A percentile compares a stretch with the other conserved stretches of the same genome.
phyloP scores from a whole-genome alignment of 2,797 vertebrate species.

The Champsocephalus esox region DNA sequence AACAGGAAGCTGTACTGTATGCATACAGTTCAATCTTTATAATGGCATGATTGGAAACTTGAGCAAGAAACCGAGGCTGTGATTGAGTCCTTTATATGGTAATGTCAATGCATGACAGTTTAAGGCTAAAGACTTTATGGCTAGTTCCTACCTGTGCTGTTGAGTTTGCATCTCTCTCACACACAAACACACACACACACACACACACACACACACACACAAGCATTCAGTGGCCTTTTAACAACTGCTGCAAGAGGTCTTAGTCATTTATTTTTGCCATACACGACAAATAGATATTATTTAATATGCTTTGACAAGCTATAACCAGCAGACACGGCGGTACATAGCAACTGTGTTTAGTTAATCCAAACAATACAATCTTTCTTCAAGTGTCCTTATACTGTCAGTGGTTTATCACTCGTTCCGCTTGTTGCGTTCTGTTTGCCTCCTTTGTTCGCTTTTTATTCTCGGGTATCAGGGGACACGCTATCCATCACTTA shows the following conservation, averaged over 20 bases:
- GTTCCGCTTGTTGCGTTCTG: constrained; percentile 56
- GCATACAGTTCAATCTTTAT: constrained; percentile 59
- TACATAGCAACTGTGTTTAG: constrained; percentile 77
- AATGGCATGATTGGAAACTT: constrained; percentile 63
- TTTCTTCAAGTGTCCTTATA: constrained; percentile 89
- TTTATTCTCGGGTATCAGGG: constrained; percentile 59
- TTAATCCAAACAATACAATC: constrained; percentile 82
- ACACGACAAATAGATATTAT: constrained; percentile 63
- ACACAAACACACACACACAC: constrained; percentile 18
- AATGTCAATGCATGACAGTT: constrained; percentile 70
- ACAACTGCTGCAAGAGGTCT: constrained; percentile 80
- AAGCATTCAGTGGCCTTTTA: constrained; percentile 82
- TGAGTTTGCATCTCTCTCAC: constrained; percentile 65
- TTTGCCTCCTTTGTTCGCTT: constrained; percentile 54
- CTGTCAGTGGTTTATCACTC: constrained; percentile 64
- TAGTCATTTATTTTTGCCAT: constrained; percentile 78
- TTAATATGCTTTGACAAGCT: constrained; percentile 75
- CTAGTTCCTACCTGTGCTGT: constrained; percentile 63
- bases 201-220: constrained; percentile 54
- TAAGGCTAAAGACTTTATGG: constrained; percentile 53
- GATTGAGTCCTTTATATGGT: constrained; percentile 53
- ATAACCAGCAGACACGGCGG: constrained; percentile 76
- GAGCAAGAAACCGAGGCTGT: constrained; percentile 52
- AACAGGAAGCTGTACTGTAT: constrained; percentile 56
- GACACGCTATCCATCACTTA: constrained; percentile 48